These are phyloP conservation scores for Malurus elegans DNA, from an alignment of 2,113 vertebrate species.

Conservation along the genomic window DNA sequence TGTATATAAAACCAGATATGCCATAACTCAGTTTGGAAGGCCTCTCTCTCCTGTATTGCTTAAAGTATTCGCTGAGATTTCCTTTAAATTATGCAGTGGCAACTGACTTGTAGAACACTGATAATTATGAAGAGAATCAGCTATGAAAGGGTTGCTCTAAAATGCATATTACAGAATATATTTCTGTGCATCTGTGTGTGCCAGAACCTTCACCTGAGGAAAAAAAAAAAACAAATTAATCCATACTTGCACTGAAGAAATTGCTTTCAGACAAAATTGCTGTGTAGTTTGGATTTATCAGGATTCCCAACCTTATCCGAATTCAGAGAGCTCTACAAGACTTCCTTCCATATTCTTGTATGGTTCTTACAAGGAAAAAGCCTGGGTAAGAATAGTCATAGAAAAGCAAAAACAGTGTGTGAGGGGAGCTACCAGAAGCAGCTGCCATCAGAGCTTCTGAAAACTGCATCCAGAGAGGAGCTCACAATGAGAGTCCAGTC, in stretches of 20 bases:
- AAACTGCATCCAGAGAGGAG: neutral
- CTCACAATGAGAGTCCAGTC: neutral
- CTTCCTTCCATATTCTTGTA: neutral
- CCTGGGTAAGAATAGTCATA: neutral
- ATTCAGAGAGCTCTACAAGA: neutral
- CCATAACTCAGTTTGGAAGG: neutral
- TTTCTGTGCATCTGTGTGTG: neutral
- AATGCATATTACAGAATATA: neutral
- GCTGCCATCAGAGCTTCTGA: neutral
- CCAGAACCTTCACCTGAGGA: neutral
- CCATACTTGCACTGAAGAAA: neutral
- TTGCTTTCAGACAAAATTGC: neutral
- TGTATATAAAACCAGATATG: neutral
- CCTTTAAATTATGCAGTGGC: neutral
- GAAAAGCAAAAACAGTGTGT: neutral
- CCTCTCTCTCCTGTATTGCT: neutral
- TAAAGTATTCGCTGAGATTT: neutral
- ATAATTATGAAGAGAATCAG: neutral
- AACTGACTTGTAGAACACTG: neutral
- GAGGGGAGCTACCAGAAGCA: neutral
- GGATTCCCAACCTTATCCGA: neutral
- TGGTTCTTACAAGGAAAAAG: neutral
- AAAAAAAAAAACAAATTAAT: neutral
- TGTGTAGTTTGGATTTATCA: neutral
- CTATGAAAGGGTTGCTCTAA: neutral